Evolutionary conservation across 1,140 invertebrate genomes (phyloP), one percentile per base, ranked within the genome.

Genomic region (Drosophila sulfurigaster): DNA sequence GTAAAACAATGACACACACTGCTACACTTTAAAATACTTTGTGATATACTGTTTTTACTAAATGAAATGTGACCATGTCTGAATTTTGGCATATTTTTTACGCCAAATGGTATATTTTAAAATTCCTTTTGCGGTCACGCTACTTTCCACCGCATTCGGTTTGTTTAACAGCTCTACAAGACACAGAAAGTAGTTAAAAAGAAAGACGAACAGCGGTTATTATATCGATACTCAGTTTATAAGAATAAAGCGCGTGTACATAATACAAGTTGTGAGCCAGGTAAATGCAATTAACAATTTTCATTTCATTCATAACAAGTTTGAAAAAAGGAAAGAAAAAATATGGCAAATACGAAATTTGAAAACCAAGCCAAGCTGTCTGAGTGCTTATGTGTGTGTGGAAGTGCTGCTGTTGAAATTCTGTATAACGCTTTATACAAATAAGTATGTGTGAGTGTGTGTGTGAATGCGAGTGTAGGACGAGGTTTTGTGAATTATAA

Each of bases 361-460:
- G 16, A 79, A 78, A 80, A 72, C 85, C 83, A 87, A 88, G 83
- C 81, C 83, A 78, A 68, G 77, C 85, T 74, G 74, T 87, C 76
- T 79, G 80, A 68, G 73, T 86, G 76, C 81, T 52, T 54, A 43
- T 64, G 63, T 75, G 63, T 75, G 63, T 77, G 74, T 74, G 80
- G 76, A 73, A 86, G 82, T 86, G 82, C 59, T 76, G 69, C 78
- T 83, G 76, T 87, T 87, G 80, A 87, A 87, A 83, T 87, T 88
- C 85, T 88, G 73, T 88, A 88, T 89, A 88, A 87, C 83, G 83
- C 83, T 89, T 77, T 89, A 66, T 71, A 79, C 67, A 74, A 68
- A 69, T 86, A 64, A 13, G 13, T 62, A 35, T 77, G 80, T 79
- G 48, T 59, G 64, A 65, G 71, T 81, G 45, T 60, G 65, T 75